phyloP scores from a whole-genome alignment of 1,140 invertebrate genomes.

The Homalodisca vitripennis region DNA sequence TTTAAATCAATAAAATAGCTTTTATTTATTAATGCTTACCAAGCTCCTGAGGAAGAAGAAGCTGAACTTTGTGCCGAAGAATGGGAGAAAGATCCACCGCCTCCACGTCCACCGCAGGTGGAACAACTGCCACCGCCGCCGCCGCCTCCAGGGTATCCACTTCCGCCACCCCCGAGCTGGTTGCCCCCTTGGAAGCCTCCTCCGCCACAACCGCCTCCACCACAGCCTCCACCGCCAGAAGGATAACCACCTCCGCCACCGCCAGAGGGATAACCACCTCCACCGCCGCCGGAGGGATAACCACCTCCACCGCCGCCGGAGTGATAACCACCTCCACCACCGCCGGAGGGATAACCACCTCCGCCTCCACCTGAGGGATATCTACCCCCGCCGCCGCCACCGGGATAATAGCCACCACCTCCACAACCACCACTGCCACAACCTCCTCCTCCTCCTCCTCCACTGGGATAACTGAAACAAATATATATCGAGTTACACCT shows the following conservation, averaged over 20 bases:
- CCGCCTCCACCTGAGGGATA: slow-evolving; percentile 7
- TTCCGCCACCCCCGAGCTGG: not conserved
- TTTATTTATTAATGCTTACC: not conserved
- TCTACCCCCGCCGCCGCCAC: slow-evolving; percentile 1
- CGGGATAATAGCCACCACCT: slow-evolving; percentile 13
- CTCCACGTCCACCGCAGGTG: not conserved
- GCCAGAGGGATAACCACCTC: not conserved
- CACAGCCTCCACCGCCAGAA: not conserved
- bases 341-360: not conserved
- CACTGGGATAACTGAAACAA: no score
- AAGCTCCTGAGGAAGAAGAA: slow-evolving; percentile 4
- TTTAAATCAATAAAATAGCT: no score
- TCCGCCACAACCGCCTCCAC: slow-evolving; percentile 15
- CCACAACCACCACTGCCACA: not conserved
- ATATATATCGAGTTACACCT: no score
- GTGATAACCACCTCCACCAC: not conserved
- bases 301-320: not conserved
- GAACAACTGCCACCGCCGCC: not conserved
- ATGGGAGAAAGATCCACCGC: not conserved
- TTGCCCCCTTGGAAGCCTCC: not conserved
- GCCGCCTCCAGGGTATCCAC: not conserved
- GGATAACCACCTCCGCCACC: not conserved
- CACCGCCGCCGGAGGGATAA: not conserved
- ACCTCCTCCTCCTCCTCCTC: not conserved
- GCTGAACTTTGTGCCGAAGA: not conserved